Evolutionary conservation across 2,888 invertebrate genomes (phyloP), one percentile per base, ranked within the genome.

Genomic region (Caenorhabditis afra): DNA sequence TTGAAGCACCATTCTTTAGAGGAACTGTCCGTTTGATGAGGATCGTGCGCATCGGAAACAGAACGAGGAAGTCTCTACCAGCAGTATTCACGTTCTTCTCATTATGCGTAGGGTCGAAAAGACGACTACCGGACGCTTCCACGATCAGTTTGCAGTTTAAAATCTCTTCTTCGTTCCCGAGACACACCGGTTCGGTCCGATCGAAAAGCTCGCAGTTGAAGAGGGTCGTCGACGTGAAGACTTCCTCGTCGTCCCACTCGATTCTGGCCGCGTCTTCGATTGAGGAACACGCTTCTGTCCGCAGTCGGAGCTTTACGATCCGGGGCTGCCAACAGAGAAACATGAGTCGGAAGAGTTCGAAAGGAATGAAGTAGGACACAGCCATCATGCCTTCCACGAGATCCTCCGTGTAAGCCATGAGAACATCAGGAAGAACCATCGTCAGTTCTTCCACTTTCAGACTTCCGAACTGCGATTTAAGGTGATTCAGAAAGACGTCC

Each of bases 171-270:
- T 66, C 74, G 7, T 41, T 22, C 39, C 77, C 77, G 7, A 78
- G 45, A 18, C 61, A 53, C 7, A 59, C 47, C 11, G 70, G 64
- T 8, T 52, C 49, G 29, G 59, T 45, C 4, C 61, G 18, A n/a
- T 55, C 41, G 44, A 61, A 78, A 2, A 61, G 37, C 1, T 23
- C 47, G 12, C 45, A 49, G 29, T 68, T 78, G 50, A 52, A 71
- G 1, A 78, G 41, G 44, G 45, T 65, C 1, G 65, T 61, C 22
- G 58, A 66, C 1, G 58, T 61, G 49, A 78, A 66, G 7, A 78
- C 53, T 14, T 66, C 71, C 14, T 65, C 62, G 2, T 78, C 77
- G 8, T 78, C 77, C 77, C 77, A 78, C 35, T 71, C 71, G 16
- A 70, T 55, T 61, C 71, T 45, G n/a, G 70, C 65, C 12, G 71